Percentiles rank a stretch among this genome's conserved stretches.
Conservation (phyloP, 2,113 vertebrate genomes). For the Heloderma charlesbogerti region DNA sequence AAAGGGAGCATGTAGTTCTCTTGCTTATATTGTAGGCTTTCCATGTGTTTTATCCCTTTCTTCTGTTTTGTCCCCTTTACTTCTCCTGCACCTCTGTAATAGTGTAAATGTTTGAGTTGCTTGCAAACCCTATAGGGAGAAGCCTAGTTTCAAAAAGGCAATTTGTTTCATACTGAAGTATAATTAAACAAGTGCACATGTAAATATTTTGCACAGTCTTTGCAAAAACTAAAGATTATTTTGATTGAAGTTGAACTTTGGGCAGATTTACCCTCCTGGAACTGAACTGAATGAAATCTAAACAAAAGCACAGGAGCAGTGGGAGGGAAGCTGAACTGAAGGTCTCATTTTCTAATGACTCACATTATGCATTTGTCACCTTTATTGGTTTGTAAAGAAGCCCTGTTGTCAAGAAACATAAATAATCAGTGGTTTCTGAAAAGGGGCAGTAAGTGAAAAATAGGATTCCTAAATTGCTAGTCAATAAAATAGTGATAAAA, state of each 20-base stretch:
- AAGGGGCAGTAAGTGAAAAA: neutral
- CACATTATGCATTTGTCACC: slow-evolving; percentile 1
- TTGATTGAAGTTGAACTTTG: neutral
- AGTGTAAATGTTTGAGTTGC: neutral
- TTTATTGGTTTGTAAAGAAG: slow-evolving; percentile 7
- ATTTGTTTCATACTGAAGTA: neutral
- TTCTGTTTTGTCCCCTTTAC: neutral
- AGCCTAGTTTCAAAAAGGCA: neutral
- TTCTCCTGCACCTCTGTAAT: neutral
- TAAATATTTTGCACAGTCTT: slow-evolving; percentile 3
- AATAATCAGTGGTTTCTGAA: slow-evolving; percentile 27
- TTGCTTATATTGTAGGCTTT: neutral
- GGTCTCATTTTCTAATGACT: slow-evolving; percentile 13
- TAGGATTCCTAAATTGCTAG: slow-evolving; percentile 4
- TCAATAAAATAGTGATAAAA: slow-evolving; percentile 1
- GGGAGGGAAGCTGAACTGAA: slow-evolving; percentile 12
- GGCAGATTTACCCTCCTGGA: neutral
- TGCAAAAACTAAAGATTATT: neutral
- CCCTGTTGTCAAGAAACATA: neutral
- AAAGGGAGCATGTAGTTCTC: neutral
- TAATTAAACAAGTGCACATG: neutral
- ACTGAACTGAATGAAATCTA: slow-evolving; percentile 13
- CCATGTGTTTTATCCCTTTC: neutral
- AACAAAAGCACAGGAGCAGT: neutral
- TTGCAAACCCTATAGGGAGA: neutral